phyloP scores from a whole-genome alignment of 2,797 vertebrate genomes.

The Falco naumanni region DNA sequence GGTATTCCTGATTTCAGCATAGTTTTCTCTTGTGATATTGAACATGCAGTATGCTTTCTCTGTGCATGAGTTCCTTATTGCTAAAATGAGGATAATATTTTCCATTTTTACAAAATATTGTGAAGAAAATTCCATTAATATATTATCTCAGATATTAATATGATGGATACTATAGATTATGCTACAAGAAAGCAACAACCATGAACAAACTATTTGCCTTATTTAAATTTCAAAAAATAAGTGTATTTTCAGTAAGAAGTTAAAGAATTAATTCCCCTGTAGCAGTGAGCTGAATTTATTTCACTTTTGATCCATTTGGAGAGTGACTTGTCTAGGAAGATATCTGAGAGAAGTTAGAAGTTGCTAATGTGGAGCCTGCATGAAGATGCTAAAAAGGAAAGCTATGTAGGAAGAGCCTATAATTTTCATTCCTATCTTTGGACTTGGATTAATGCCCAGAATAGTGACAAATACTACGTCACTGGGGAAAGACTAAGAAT shows the following conservation, averaged over 20 bases:
- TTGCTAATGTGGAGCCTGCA: conserved; percentile 71
- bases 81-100: neutral
- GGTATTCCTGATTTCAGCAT: neutral
- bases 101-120: neutral
- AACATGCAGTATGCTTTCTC: neutral
- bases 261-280: conserved; percentile 8
- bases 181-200: neutral
- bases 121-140: neutral
- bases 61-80: neutral
- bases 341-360: conserved; percentile 68
- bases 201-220: neutral
- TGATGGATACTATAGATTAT: neutral
- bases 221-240: conserved; percentile 16
- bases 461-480: conserved; percentile 74
- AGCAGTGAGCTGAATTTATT: conserved; percentile 54
- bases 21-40: neutral
- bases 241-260: neutral
- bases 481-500: conserved; percentile 70
- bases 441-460: conserved; percentile 79
- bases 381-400: conserved; percentile 77
- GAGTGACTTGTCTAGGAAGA: conserved; percentile 64
- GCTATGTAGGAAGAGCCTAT: conserved; percentile 80
- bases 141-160: neutral
- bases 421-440: conserved; percentile 82
- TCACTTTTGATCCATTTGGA: conserved; percentile 50